Evolutionary conservation across 2,113 vertebrate genomes (phyloP).

Genomic region (Nycticorax nycticorax): DNA sequence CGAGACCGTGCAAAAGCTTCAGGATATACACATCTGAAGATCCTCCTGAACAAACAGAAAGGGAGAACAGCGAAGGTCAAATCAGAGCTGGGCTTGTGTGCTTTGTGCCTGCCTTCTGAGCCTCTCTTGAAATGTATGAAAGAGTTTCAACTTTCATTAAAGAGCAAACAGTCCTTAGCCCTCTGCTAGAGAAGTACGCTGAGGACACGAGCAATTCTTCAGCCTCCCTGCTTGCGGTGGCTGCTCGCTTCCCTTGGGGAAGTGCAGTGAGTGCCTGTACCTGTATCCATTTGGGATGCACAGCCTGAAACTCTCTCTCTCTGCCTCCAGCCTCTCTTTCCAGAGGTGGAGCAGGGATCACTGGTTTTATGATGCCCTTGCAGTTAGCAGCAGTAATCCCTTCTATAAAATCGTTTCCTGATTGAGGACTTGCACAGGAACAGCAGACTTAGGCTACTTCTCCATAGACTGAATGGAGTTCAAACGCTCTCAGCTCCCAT

Average conservation of each 20-base stretch:
- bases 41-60: background rate
- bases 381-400: constrained; percentile 35
- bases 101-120: background rate
- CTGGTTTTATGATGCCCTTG: constrained; percentile 15
- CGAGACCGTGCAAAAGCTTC: background rate
- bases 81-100: background rate
- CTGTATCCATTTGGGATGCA: background rate
- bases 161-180: background rate
- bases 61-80: background rate
- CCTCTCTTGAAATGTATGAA: background rate
- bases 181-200: background rate
- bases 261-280: background rate
- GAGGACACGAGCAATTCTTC: background rate
- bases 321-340: background rate
- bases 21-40: background rate
- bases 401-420: constrained; percentile 22
- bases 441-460: background rate
- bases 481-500: background rate
- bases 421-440: background rate
- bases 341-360: constrained; percentile 9
- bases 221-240: background rate
- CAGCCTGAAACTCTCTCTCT: background rate
- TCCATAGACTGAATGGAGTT: background rate
- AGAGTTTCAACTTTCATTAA: background rate
- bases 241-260: background rate